Evolutionary conservation across 2,797 vertebrate genomes (phyloP), one percentile per base, ranked within the genome.

Genomic region (Muscicapa striata): DNA sequence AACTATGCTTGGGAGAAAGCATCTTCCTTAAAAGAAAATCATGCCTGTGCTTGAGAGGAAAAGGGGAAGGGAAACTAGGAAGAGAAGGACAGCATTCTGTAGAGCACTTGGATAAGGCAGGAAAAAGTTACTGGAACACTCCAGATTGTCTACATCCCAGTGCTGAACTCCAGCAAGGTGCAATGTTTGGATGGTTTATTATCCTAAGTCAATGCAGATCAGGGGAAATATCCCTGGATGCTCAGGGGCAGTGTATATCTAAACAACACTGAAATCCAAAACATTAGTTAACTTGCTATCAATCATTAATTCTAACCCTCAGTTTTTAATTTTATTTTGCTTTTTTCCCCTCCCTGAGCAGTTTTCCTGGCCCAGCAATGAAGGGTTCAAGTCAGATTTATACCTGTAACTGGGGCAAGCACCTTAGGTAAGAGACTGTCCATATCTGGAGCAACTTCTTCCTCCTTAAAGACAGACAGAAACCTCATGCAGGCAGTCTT

Each of bases 401-500:
- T 17, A 58, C 11, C 40, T 86, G 58, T 45, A 81, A 90, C 15
- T 69, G 32, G 43, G 46, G 16, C 6, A 13, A 87, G 38, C 32
- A 77, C 61, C 36, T 74, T 36, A 85, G 59, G 34, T 43, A 68
- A 69, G 46, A 64, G 58, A 23, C 11, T 86, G 36, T 29, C 48
- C 9, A 3, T 75, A 69, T n/a, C 46, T 92, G 43, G 49, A 93
- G 62, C 58, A 83, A 90, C 11, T 5, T 79, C 36, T 54, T 89
- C 5, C 34, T 87, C 61, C 49, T 89, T 64, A 43, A 87, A 83
- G 54, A 69, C 64, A 54, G 68, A 72, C 5, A 84, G 72, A 91
- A 91, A 64, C 6, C 38, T 90, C 79, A 92, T 34, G 34, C 72
- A 87, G 84, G 45, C 43, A 89, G 68, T 23, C 41, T 87, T 94